Base-by-base conservation (phyloP, 1,140 invertebrate species). In the Sipha flava region DNA sequence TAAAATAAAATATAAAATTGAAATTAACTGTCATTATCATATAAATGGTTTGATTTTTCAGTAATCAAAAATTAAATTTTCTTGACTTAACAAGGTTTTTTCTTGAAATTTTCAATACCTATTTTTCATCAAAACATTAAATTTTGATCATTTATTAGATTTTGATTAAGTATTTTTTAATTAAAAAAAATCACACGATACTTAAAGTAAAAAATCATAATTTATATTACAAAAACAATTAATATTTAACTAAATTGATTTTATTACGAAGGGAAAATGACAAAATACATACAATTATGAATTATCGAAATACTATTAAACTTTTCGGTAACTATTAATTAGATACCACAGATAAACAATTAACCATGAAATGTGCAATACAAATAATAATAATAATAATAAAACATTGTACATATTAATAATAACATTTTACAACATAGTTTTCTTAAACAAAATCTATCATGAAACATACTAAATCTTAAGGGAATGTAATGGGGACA, bases 271-370 rank as follows among this genome's bases (percentile, higher is more conserved):
- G n/a, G 9, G n/a, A 68, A 23, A 40, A 16, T 66, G 26, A 26
- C 21, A 21, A 43, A 45, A 68, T 45, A 40, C n/a, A 31, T n/a
- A 7, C 31, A 59, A 26, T 12, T 40, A 64, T 14, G 18, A 14
- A 66, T 40, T n/a, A 10, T 47, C 16, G 12, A 70, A 70, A 70
- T 70, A 70, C 66, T 10, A 70, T 70, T 70, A 47, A 70, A 70
- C 43, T 47, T 70, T 47, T 10, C 66, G 26, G 43, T 70, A 70
- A 70, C 66, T 47, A 70, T 47, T 47, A 29, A 70, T 47, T 70
- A 47, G 43, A 47, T 70, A 70, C 66, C 40, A 47, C 66, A 47
- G 16, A 70, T 47, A 29, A 47, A 70, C 26, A 9, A 70, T 43
- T 66, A 43, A 66, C 64, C 21, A 66, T 43, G 34, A 66, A 43